Base-by-base conservation (phyloP, 2,113 vertebrate species). In the Agapornis roseicollis region DNA sequence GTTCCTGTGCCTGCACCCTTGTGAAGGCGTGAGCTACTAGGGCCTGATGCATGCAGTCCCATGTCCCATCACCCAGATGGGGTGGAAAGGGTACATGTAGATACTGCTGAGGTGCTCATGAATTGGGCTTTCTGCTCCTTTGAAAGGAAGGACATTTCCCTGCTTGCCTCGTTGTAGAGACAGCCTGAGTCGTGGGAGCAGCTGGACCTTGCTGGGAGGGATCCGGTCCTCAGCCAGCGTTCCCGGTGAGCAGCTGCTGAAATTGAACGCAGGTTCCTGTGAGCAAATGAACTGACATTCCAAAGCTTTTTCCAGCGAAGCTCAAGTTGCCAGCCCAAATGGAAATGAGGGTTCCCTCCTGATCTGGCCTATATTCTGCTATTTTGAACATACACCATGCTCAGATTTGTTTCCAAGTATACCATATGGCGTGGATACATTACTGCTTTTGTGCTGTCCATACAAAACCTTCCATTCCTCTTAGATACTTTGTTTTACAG, bases 311-410 rank as follows among this genome's bases (percentile, higher is more conserved):
- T 92, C 85, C 90, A 94, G 83, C 1, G 6, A 68, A 95, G 92
- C 96, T 96, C 93, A 90, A 93, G 83, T 95, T 94, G 94, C 96
- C 69, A 90, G 85, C 88, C 85, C 88, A 72, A 90, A 72, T 85
- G 94, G 88, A 83, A 95, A 49, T 3, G 87, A 92, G 80, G 56
- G 46, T 92, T 94, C 44, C 72, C 74, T 90, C 90, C 90, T 44
- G 64, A 72, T 84, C 93, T 74, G 92, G 90, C 47, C 65, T 81
- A 31, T 44, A 46, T 86, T 88, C 83, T 90, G 73, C 73, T 95
- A 29, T 84, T 93, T 56, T 81, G 73, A 94, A 93, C n/a, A 1
- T 74, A 33, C 0, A 76, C 77, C 11, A 3, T 16, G 60, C 86
- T 92, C 83, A 79, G 86, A 90, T 90, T 95, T 69, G 73, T 80